Evolutionary conservation across 1,140 invertebrate genomes (phyloP).

Genomic region (Wiebesia pumilae): DNA sequence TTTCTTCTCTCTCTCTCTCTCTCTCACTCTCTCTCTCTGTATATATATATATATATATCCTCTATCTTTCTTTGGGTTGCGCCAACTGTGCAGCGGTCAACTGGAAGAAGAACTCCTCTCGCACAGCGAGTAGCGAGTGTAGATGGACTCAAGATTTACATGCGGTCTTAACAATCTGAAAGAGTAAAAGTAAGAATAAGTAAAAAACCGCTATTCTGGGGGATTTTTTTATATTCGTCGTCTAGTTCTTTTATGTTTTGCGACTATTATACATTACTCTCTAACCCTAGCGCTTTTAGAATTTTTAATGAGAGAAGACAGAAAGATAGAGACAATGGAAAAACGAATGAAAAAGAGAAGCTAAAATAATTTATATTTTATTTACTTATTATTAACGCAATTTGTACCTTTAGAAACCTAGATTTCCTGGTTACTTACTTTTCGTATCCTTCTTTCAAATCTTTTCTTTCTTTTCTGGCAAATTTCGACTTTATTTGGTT

Average conservation of each 20-base stretch:
- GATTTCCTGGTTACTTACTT: background rate
- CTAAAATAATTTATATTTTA: background rate
- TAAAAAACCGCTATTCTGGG: background rate
- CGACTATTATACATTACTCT: constrained; percentile 3
- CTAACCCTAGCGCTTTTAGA: background rate
- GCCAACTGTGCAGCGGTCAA: constrained; percentile 1
- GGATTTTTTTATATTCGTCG: constrained; percentile 11
- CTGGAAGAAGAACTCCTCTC: constrained; percentile 16
- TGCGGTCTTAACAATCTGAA: background rate
- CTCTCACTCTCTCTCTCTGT: background rate
- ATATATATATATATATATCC: background rate
- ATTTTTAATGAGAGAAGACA: background rate
- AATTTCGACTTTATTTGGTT: background rate
- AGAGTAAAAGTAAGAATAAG: background rate
- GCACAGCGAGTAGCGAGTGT: constrained; percentile 34
- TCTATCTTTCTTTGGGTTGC: constrained; percentile 8
- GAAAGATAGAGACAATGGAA: background rate
- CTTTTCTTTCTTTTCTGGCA: background rate
- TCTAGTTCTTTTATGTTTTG: constrained; percentile 17
- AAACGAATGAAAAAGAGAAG: background rate
- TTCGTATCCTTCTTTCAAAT: background rate
- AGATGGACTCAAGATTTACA: constrained; percentile 57
- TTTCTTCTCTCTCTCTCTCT: background rate
- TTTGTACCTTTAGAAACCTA: background rate
- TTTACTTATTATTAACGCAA: background rate